Evolutionary conservation across 2,888 invertebrate species (phyloP), one percentile per base, ranked within the genome.

Genomic region (Geotrupes spiniger): DNA sequence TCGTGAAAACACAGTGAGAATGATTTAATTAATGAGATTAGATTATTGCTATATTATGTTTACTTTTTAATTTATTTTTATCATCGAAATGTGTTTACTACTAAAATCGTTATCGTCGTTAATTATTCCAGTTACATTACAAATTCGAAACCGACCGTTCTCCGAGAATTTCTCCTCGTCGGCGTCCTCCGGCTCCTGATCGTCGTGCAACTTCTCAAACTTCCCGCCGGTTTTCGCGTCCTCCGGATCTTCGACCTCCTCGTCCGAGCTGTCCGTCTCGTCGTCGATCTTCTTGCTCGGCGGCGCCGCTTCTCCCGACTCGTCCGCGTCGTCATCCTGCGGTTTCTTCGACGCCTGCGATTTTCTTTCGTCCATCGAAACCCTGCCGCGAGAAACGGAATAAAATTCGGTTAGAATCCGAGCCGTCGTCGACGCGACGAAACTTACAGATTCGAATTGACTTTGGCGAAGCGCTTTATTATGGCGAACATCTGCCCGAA

Each of bases 401-500:
- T n/a, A n/a, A 10, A 5, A 9, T 33, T 8, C 8, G 11, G 10
- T 11, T 11, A 10, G 4, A 29, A 5, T 12, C 9, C 3, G 33
- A 10, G 1, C 11, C 11, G 1, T 10, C 2, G 2, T 3, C 9
- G 5, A 12, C 5, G 14, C 6, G 9, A 14, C 3, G 21, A 26
- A 4, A 76, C 74, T 77, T 78, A 76, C 58, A 79, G 58, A 6
- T 79, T 71, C 2, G 75, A 70, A 5, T 75, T 76, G 14, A 76
- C 65, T 61, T 79, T 84, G 0, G 79, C 77, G 2, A 79, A 75
- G 63, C 79, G 84, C 21, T 77, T 75, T 9, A 89, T 79, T 2
- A 77, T 73, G 0, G 70, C 62, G 61, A 90, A 85, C 70, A 92
- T 76, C 41, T 78, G 75, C n/a, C 73, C 75, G 56, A 91, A 83